Evolutionary conservation across 1,140 invertebrate genomes (phyloP), one percentile per base, ranked within the genome.

Genomic region (Mercenaria mercenaria): DNA sequence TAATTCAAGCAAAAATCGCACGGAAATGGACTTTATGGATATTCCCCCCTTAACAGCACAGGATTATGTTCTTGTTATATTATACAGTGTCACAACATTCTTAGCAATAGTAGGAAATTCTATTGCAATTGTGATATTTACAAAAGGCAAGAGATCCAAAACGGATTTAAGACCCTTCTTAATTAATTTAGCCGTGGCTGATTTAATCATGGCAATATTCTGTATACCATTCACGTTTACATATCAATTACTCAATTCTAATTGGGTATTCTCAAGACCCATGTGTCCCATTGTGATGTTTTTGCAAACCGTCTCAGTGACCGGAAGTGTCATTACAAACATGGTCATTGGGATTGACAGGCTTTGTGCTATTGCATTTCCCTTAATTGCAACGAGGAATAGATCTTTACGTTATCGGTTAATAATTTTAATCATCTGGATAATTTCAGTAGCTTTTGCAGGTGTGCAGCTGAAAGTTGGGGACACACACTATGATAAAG

Each of bases 131-230:
- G 79, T 95, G 18, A 93, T 95, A 18, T 96, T 96, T 77, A 80
- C 92, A 0, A 90, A 90, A 64, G 95, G 95, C 13, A 91, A 92
- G 47, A 87, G 93, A 64, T 94, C 92, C 13, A 92, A 92, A 76
- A 95, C 94, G 13, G 95, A 96, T 72, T 88, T 96, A 15, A 90
- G 95, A 26, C 92, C 93, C 1, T 98, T 98, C 95, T 96, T 98
- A 34, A 96, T 98, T 37, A 98, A 98, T 96, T 96, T 98, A 96
- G 97, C 96, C 26, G 90, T 95, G 39, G 93, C 96, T 1, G 96
- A 96, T 90, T 93, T 96, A 29, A 94, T 96, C 41, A 95, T 96
- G 94, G 95, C 94, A 8, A 91, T 96, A 11, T 95, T 96, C 83
- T 96, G 96, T 90, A 95, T 96, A 74, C 96, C 96, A 8, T 96